These are phyloP conservation scores for Mesodorylaimus sp. DNA, from an alignment of 2,888 invertebrate species.

Conservation along the genomic window DNA sequence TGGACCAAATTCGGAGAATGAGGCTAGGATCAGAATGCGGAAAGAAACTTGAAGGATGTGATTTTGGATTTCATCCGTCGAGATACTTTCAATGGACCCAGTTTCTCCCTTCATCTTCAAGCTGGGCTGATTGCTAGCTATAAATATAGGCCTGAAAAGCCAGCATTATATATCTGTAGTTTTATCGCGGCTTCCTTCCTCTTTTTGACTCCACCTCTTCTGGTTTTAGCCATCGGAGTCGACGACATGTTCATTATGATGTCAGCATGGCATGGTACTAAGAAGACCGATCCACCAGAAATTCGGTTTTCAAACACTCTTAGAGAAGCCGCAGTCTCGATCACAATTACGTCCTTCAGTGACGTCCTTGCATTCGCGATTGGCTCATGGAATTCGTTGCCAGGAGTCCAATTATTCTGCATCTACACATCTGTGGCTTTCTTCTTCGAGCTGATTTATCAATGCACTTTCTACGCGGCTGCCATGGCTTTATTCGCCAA, in stretches of 20 bases:
- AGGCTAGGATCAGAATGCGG: too few species aligned
- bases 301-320: constrained; percentile 65
- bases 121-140: too few species aligned
- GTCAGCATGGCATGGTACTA: constrained; percentile 60
- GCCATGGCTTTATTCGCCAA: constrained; percentile 4
- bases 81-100: too few species aligned
- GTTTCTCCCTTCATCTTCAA: too few species aligned
- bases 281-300: constrained; percentile 41
- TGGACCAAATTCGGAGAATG: too few species aligned
- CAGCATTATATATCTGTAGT: too few species aligned
- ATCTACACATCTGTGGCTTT: constrained; percentile 1
- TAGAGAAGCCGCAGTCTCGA: constrained; percentile 75
- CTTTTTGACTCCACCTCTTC: not conserved
- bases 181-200: too few species aligned
- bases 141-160: too few species aligned
- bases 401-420: constrained; percentile 44
- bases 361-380: constrained; percentile 37
- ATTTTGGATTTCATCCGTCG: too few species aligned
- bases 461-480: not conserved
- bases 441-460: not conserved
- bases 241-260: constrained; percentile 85
- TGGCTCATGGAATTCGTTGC: constrained; percentile 71
- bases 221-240: constrained; percentile 60
- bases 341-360: constrained; percentile 74
- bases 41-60: too few species aligned